Conservation (phyloP, 2,113 vertebrate species). For the Mellivora capensis region DNA sequence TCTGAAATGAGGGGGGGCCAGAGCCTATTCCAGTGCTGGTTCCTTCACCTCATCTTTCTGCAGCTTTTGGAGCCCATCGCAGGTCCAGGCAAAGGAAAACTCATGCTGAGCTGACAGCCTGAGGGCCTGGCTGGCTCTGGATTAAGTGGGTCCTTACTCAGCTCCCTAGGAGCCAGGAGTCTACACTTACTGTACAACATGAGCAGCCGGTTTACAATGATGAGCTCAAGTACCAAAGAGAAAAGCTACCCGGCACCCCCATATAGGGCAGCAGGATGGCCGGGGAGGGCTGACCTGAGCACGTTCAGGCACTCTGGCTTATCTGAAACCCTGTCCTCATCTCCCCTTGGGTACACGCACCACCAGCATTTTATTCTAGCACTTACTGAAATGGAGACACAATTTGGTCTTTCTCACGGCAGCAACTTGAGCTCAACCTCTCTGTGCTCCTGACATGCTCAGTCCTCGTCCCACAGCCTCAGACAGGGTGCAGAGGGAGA, state of each 20-base stretch:
- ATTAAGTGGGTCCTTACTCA: neutral
- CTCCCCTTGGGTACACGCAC: accelerated
- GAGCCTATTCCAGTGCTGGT: neutral
- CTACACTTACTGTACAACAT: accelerated
- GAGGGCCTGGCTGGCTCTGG: too few relatives aligned
- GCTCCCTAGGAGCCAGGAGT: neutral
- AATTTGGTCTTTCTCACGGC: neutral
- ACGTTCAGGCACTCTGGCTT: accelerated
- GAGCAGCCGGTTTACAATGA: neutral
- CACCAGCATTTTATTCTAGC: accelerated
- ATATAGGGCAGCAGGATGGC: neutral
- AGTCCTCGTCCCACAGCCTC: accelerated
- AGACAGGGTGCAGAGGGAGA: neutral
- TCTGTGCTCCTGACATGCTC: neutral
- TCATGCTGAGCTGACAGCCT: accelerated
- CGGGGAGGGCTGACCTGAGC: accelerated
- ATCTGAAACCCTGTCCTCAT: neutral
- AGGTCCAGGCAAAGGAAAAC: neutral
- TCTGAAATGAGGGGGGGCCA: neutral
- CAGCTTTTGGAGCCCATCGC: too few relatives aligned
- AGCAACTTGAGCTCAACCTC: neutral
- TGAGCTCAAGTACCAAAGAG: neutral
- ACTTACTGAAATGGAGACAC: neutral
- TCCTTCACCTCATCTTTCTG: neutral
- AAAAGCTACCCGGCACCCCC: accelerated